These are phyloP conservation scores for Diabrotica balteata DNA, from an alignment of 2,888 invertebrate species.

Conservation along the genomic window DNA sequence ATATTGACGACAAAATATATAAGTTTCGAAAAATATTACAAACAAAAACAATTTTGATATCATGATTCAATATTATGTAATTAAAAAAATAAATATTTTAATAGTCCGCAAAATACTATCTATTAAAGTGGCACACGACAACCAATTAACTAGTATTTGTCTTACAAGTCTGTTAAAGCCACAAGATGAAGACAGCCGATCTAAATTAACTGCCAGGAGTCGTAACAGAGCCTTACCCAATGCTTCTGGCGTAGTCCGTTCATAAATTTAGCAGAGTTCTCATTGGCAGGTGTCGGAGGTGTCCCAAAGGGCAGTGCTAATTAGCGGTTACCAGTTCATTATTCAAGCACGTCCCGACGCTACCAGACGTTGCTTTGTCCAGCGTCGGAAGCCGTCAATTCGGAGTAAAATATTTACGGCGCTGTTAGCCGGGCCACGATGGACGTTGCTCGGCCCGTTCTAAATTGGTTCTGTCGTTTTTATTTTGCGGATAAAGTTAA, in stretches of 20 bases:
- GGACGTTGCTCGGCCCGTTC: neutral
- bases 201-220: conserved; percentile 1
- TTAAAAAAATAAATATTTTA: neutral
- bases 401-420: conserved; percentile 57
- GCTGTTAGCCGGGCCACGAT: neutral
- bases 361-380: conserved; percentile 56
- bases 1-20: too few species aligned
- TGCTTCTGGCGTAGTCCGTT: conserved; percentile 38
- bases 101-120: neutral
- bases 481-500: neutral
- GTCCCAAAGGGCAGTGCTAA: conserved; percentile 58
- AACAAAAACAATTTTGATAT: too few species aligned
- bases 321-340: conserved; percentile 60
- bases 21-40: too few species aligned
- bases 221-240: neutral
- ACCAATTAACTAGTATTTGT: neutral
- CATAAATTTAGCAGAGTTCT: conserved; percentile 53
- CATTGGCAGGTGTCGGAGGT: conserved; percentile 59
- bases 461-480: neutral
- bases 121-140: neutral
- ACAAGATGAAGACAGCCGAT: neutral
- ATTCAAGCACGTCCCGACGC: conserved; percentile 55
- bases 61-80: too few species aligned
- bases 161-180: neutral
- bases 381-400: conserved; percentile 55